Evolutionary conservation across 1,140 invertebrate genomes (phyloP), one percentile per base, ranked within the genome.

Genomic region (Saccostrea echinata): DNA sequence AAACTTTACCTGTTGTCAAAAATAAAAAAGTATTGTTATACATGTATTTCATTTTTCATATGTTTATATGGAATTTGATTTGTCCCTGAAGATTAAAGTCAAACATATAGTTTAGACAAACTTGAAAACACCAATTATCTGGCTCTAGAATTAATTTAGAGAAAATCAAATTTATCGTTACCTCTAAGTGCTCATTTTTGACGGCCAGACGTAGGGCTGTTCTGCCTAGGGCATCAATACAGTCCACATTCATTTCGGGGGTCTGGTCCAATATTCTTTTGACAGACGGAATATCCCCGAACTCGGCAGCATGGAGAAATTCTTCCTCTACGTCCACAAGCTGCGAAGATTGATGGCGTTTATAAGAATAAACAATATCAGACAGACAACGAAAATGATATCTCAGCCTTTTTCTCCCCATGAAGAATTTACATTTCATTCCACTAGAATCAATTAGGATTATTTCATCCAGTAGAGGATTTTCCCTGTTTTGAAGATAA

Each of bases 131-230:
- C 2, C 35, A 43, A 2, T 6, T 6, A 43, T 6, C 6, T 43
- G 43, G 43, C 43, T 43, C 9, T 2, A 43, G 43, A 43, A 43
- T 43, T 43, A 2, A 2, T 43, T 43, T 43, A 43, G 9, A 43
- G 6, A 43, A 43, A 43, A 43, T 3, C 35, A 43, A 43, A 43
- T 9, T 43, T 43, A 30, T 33, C 4, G 85, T 90, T 91, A 94
- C 91, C 89, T 93, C 93, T 0, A 93, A 53, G 88, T 94, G 92
- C 86, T 94, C 93, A 82, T 93, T 92, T 61, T 92, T 92, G n/a
- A 93, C 90, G 2, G 93, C 93, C 12, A 94, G 84, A 33, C 90
- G 76, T 1, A 94, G 64, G 1, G 93, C 91, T 33, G 90, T 92
- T 43, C 93, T 61, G 6, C 92, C 92, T 2, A 94, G 88, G 18